phyloP scores from a whole-genome alignment of 2,797 vertebrate genomes.

The Peromyscus nudipes region DNA sequence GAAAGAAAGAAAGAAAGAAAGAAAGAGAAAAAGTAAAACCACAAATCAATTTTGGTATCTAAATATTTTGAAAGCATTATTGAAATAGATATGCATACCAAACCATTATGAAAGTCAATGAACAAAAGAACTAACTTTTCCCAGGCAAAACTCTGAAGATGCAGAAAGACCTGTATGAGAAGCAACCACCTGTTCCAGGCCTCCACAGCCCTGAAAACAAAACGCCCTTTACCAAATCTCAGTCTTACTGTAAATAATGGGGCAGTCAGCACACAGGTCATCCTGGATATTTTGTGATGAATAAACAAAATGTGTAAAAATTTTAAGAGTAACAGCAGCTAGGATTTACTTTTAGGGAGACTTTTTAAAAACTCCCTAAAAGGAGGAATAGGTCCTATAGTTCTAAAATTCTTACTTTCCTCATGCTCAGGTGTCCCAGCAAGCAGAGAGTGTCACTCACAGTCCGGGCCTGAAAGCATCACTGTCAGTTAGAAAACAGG shows the following conservation, averaged over 20 bases:
- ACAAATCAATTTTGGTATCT: slow-evolving; percentile 49
- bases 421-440: background rate
- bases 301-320: slow-evolving; percentile 48
- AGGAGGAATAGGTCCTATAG: background rate
- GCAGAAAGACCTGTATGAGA: slow-evolving; percentile 9
- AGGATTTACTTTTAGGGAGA: no score
- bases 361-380: slow-evolving; percentile 47
- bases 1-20: background rate
- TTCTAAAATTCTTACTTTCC: background rate
- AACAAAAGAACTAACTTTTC: slow-evolving; percentile 50
- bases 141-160: slow-evolving; percentile 10
- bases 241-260: slow-evolving; percentile 41
- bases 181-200: background rate
- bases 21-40: background rate
- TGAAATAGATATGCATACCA: slow-evolving; percentile 5
- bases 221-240: slow-evolving; percentile 1
- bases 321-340: background rate
- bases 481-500: slow-evolving; percentile 15
- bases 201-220: slow-evolving; percentile 20
- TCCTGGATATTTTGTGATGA: slow-evolving; percentile 26
- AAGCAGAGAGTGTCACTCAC: background rate
- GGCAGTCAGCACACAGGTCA: background rate
- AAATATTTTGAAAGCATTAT: slow-evolving; percentile 50
- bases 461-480: slow-evolving; percentile 4
- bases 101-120: slow-evolving; percentile 58